phyloP scores from a whole-genome alignment of 2,113 vertebrate genomes.

The Chloropsis cyanopogon region DNA sequence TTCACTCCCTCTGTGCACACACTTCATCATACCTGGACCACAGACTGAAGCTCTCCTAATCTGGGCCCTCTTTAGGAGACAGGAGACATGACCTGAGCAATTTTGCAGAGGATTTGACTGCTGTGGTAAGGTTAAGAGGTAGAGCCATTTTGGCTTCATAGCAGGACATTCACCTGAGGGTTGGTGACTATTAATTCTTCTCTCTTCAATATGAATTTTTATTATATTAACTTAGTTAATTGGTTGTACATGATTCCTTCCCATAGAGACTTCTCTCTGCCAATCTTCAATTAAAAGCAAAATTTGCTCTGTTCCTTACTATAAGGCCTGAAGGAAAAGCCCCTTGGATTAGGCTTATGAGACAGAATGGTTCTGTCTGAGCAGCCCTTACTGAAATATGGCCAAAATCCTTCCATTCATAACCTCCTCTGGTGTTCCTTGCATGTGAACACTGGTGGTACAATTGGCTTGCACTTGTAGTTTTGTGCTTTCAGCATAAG shows the following conservation, averaged over 20 bases:
- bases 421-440: background rate
- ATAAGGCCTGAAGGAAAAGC: background rate
- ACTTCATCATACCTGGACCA: background rate
- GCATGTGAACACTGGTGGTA: background rate
- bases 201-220: background rate
- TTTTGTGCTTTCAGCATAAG: background rate
- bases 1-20: background rate
- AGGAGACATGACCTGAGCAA: background rate
- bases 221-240: background rate
- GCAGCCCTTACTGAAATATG: slow-evolving; percentile 21
- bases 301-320: background rate
- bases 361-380: slow-evolving; percentile 23
- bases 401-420: background rate
- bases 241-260: background rate
- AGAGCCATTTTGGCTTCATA: background rate
- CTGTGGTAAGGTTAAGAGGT: background rate
- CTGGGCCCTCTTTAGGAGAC: background rate
- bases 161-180: background rate
- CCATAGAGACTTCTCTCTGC: background rate
- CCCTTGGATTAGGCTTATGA: background rate
- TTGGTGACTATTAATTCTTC: background rate
- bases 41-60: background rate
- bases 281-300: background rate
- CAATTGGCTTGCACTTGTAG: background rate
- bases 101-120: background rate